Evolutionary conservation across 1,140 invertebrate genomes (phyloP).

Genomic region (Ceratina australensis): DNA sequence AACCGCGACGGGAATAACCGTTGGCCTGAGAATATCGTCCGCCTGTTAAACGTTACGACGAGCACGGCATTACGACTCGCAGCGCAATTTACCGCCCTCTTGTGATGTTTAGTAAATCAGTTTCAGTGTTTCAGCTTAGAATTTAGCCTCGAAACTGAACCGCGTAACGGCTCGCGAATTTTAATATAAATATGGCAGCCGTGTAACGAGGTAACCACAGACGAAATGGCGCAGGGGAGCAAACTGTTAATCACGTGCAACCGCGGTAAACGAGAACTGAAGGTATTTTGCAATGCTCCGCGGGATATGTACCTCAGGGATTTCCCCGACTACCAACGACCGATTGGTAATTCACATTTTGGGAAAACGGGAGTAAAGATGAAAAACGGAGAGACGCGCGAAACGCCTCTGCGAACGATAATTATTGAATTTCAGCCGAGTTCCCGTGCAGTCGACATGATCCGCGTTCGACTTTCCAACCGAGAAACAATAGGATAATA

Average conservation of each 20-base stretch:
- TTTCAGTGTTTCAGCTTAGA: not conserved
- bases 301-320: slow-evolving; percentile 16
- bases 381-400: no score
- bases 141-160: not conserved
- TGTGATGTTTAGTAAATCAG: no score
- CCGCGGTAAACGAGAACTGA: slow-evolving; percentile 53
- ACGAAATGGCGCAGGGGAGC: slow-evolving; percentile 47
- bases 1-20: not conserved
- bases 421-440: slow-evolving; percentile 1
- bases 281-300: slow-evolving; percentile 35
- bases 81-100: not conserved
- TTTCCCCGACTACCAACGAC: not conserved
- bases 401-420: not conserved
- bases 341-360: slow-evolving; percentile 16
- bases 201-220: slow-evolving; percentile 52
- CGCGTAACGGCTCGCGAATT: slow-evolving; percentile 27
- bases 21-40: no score
- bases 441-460: not conserved
- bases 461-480: not conserved
- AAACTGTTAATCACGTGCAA: slow-evolving; percentile 60
- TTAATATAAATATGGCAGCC: slow-evolving; percentile 56
- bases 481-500: not conserved
- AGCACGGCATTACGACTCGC: not conserved
- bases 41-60: no score
- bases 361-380: not conserved